Base-by-base conservation (phyloP, 2,888 invertebrate genomes). In the Tetropium fuscum region DNA sequence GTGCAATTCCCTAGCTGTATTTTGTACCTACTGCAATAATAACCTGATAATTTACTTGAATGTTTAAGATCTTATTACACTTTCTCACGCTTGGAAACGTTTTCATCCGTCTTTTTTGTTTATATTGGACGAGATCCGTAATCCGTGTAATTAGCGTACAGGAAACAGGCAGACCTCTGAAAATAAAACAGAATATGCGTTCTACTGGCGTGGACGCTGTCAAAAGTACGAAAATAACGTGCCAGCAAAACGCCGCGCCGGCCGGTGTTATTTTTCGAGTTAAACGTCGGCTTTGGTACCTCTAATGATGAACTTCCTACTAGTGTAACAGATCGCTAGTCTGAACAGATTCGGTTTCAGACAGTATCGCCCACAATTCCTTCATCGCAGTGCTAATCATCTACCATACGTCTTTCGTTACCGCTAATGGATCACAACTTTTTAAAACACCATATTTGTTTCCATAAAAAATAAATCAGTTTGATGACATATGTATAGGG, bases 331-430 rank as follows among this genome's bases (percentile, higher is more conserved):
- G 65, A 58, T 65, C 58, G 53, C 44, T 43, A 53, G 45, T 51
- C 49, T 53, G 43, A 43, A 58, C n/a, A 45, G 58, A 56, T 64
- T 64, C 58, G 32, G 48, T 64, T 61, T 49, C 53, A 34, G 60
- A 41, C 22, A 18, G 32, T 22, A 13, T 61, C 55, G 54, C 65
- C 71, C 68, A 71, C 73, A 69, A 73, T 55, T 73, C 73, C 68
- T 66, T 77, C 76, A 72, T 51, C 75, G 66, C 59, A 25, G 43
- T 66, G 72, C 74, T 77, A 77, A 77, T 76, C 70, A 76, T 71
- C 67, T 64, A 70, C 72, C 66, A 69, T 72, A 64, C 69, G 69
- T 74, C 75, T 75, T 74, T 77, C 75, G 66, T 65, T 68, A 49
- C 30, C 53, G 56, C 70, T 75, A 72, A 75, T 75, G 66, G 66